Evolutionary conservation across 1,140 invertebrate genomes (phyloP).

Genomic region (Drosophila novamexicana): DNA sequence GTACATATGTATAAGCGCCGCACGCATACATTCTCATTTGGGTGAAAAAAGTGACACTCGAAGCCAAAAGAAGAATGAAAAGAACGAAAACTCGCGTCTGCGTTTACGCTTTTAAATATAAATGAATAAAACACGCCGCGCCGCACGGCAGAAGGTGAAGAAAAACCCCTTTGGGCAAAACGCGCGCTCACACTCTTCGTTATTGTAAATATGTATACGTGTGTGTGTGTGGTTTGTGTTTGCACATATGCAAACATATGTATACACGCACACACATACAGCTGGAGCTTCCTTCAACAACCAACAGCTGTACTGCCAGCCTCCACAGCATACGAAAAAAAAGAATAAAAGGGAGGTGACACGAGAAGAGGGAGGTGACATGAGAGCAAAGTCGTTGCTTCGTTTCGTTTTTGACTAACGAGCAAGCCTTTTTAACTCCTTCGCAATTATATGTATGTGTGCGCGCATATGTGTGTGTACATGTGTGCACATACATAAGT

Average conservation of each 20-base stretch:
- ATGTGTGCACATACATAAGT: conserved; percentile 4
- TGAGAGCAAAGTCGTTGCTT: conserved; percentile 30
- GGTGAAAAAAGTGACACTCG: conserved; percentile 47
- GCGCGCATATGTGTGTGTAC: conserved; percentile 10
- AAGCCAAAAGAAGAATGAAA: conserved; percentile 43
- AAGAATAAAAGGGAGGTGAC: conserved; percentile 9
- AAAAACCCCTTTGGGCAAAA: conserved; percentile 36
- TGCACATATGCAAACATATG: conserved; percentile 15
- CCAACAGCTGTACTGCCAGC: conserved; percentile 42
- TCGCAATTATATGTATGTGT: conserved; percentile 54
- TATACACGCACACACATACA: conserved; percentile 4
- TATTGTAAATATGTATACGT: not conserved
- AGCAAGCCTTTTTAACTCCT: conserved; percentile 63
- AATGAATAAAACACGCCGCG: conserved; percentile 57
- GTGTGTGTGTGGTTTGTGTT: not conserved
- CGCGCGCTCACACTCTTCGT: conserved; percentile 10
- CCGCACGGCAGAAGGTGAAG: conserved; percentile 29
- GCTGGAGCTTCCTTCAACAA: conserved; percentile 26
- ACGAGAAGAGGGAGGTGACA: conserved; percentile 14
- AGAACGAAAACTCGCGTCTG: conserved; percentile 62
- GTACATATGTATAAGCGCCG: not conserved
- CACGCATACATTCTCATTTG: conserved; percentile 36
- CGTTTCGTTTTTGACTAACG: conserved; percentile 56
- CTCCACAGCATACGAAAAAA: conserved; percentile 20
- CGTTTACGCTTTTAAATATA: conserved; percentile 72